phyloP scores from a whole-genome alignment of 2,797 vertebrate genomes.

The Mus caroli region DNA sequence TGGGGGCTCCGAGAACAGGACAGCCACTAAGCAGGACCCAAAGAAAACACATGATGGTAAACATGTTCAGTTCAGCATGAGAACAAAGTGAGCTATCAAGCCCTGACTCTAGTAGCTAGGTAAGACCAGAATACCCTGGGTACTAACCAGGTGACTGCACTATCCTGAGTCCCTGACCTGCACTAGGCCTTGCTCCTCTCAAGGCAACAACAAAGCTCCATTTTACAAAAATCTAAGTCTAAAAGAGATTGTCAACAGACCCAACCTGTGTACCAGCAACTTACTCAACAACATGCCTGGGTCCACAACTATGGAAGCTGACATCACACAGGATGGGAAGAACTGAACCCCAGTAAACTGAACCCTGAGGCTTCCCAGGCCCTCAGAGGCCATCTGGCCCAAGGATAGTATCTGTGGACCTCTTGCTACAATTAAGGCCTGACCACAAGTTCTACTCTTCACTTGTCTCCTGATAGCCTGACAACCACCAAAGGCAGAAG shows the following conservation, averaged over 20 bases:
- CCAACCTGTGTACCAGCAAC: background rate
- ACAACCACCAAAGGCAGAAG: background rate
- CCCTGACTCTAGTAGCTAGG: background rate
- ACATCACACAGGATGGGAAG: background rate
- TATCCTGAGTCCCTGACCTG: background rate
- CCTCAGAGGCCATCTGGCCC: background rate
- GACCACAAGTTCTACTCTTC: background rate
- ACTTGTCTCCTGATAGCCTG: background rate
- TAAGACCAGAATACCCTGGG: no score
- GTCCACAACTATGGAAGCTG: background rate
- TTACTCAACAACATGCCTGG: background rate
- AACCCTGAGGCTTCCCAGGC: background rate
- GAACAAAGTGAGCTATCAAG: background rate
- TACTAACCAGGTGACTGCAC: rapidly evolving
- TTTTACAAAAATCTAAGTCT: background rate
- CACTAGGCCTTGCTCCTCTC: background rate
- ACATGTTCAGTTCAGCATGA: background rate
- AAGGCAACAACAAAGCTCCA: background rate
- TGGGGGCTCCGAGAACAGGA: background rate
- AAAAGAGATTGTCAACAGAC: background rate
- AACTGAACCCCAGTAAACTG: background rate
- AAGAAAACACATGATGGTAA: background rate
- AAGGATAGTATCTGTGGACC: background rate
- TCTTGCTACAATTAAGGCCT: background rate
- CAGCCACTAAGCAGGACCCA: background rate